These are phyloP conservation scores for Hymenochirus boettgeri DNA, from an alignment of 2,113 vertebrate genomes.

Conservation along the genomic window DNA sequence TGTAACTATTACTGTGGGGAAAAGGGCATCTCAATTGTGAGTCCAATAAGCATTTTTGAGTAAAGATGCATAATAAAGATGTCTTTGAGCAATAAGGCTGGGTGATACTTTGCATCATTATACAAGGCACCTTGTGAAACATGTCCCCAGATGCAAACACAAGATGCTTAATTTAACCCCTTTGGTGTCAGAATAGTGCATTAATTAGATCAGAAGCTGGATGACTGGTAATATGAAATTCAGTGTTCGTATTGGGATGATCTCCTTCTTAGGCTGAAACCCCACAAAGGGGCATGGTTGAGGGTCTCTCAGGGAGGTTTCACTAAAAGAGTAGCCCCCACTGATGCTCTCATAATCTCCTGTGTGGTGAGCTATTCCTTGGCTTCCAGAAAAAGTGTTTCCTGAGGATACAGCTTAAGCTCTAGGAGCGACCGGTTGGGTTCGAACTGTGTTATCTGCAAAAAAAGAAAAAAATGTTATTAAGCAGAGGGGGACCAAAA, in stretches of 20 bases:
- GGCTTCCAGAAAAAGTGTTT: conserved; percentile 96
- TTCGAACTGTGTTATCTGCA: conserved; percentile 90
- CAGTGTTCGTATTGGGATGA: conserved; percentile 52
- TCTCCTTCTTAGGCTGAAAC: conserved; percentile 55
- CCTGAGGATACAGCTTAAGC: conserved; percentile 96
- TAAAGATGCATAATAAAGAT: not conserved
- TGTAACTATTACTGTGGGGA: not conserved
- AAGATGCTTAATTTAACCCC: not conserved
- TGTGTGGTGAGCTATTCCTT: conserved; percentile 72
- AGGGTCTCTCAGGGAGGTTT: conserved; percentile 65
- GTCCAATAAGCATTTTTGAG: not conserved
- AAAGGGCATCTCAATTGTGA: not conserved
- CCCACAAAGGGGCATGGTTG: conserved; percentile 65
- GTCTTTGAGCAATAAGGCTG: not conserved
- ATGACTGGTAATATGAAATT: conserved; percentile 56
- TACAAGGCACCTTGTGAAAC: not conserved
- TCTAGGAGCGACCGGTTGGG: conserved; percentile 86
- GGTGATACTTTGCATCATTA: conserved; percentile 23
- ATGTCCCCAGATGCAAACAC: not conserved
- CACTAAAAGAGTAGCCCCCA: conserved; percentile 44
- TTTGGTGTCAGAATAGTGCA: conserved; percentile 57
- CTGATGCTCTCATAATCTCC: conserved; percentile 27
- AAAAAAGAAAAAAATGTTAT: conserved; percentile 38
- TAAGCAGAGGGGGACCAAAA: too few relatives aligned
- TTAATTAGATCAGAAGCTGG: conserved; percentile 58